These are phyloP conservation scores for Pseudomyrmex dendroicus DNA, from an alignment of 1,140 invertebrate genomes.

Conservation along the genomic window DNA sequence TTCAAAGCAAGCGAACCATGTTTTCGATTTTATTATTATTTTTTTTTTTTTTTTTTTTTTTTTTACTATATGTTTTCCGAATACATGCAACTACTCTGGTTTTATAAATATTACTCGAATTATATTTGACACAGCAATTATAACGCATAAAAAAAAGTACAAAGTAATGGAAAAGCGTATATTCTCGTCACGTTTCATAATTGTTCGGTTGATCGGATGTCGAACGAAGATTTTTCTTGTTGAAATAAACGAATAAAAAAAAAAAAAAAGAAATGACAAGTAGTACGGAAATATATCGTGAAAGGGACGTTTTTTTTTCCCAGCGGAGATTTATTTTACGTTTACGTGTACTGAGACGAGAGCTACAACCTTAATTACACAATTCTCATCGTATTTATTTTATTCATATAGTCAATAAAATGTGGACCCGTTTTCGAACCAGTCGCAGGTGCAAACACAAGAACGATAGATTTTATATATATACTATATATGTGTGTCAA, in stretches of 20 bases:
- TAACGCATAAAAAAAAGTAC: constrained; percentile 1
- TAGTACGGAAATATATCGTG: constrained; percentile 39
- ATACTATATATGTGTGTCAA: neutral
- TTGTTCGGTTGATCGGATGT: constrained; percentile 17
- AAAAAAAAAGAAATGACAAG: constrained; percentile 29
- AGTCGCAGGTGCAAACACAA: constrained; percentile 55
- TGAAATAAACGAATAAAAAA: constrained; percentile 33
- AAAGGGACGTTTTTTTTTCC: neutral
- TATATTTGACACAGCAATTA: constrained; percentile 25
- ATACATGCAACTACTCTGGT: neutral
- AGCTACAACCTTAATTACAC: constrained; percentile 51
- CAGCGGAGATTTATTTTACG: constrained; percentile 49
- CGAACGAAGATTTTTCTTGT: constrained; percentile 20
- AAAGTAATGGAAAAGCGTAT: neutral
- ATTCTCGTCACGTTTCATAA: neutral
- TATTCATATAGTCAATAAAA: constrained; percentile 56
- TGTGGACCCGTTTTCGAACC: constrained; percentile 79
- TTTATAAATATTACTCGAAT: neutral
- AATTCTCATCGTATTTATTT: constrained; percentile 53
- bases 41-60: too few relatives aligned
- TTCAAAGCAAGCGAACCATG: constrained; percentile 19
- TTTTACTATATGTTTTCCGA: constrained; percentile 2
- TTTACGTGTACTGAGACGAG: constrained; percentile 39
- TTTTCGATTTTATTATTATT: neutral
- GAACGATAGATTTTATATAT: neutral